Evolutionary conservation across 2,888 invertebrate genomes (phyloP).

Genomic region (Metopia argyrocephala): DNA sequence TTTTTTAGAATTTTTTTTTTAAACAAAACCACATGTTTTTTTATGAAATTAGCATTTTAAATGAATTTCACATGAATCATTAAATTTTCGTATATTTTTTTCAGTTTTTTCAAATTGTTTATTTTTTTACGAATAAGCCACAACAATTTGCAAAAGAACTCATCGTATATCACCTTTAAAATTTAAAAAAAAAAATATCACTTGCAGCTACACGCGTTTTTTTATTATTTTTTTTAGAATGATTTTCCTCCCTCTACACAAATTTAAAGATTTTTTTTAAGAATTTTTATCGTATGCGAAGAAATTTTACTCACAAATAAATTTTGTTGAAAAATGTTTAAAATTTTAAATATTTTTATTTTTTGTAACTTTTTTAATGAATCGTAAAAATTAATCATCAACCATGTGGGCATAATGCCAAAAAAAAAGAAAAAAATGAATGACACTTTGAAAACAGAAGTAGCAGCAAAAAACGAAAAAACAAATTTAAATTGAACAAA

Average conservation of each 20-base stretch:
- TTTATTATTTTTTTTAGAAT: too few species aligned
- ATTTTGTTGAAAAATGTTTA: constrained; percentile 52
- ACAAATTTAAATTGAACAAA: constrained; percentile 8
- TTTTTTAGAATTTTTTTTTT: neutral
- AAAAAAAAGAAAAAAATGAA: constrained; percentile 32
- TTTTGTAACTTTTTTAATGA: constrained; percentile 40
- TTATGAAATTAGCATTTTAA: constrained; percentile 17
- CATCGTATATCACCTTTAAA: constrained; percentile 33
- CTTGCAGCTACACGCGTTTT: constrained; percentile 18
- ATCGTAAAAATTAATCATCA: constrained; percentile 61
- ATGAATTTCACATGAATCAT: constrained; percentile 55
- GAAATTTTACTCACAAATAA: neutral
- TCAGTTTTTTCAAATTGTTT: neutral
- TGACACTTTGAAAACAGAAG: constrained; percentile 21
- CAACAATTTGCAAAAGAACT: neutral
- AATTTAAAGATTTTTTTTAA: too few species aligned
- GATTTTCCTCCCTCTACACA: constrained; percentile 26
- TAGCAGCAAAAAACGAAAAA: constrained; percentile 20
- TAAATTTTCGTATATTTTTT: constrained; percentile 20
- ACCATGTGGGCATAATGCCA: constrained; percentile 55
- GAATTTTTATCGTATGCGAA: too few species aligned
- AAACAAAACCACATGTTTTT: constrained; percentile 17
- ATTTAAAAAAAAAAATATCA: neutral
- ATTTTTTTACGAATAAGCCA: neutral
- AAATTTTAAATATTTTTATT: constrained; percentile 58